Evolutionary conservation across 2,888 invertebrate genomes (phyloP), one percentile per base, ranked within the genome.

Genomic region (Aporophyla nigra): DNA sequence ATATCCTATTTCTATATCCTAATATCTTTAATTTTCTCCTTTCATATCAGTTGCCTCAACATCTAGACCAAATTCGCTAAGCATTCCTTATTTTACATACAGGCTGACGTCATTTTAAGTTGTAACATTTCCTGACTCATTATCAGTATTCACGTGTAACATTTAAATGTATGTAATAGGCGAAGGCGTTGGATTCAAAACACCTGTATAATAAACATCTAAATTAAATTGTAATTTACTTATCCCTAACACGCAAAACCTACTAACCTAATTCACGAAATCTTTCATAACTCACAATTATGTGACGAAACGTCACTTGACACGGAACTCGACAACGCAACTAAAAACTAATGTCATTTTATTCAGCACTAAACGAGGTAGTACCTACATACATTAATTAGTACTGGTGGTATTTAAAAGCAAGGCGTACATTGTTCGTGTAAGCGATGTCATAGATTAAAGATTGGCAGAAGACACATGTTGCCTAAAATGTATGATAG

Each of bases 371-470:
- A 73, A 78, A 68, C 27, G 61, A 70, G 33, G 33, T 24, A 67
- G 74, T 78, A 59, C 51, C 7, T 40, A 33, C 33, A 33, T 16
- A 74, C 49, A 75, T 81, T 73, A 74, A 81, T 83, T 77, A 74
- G 61, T 69, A 66, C n/a, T 67, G 33, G 67, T 63, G 71, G 78
- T 79, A 78, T 86, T 85, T 76, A 72, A 74, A 79, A 74, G 78
- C 61, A 63, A 79, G 71, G 56, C 68, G 73, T 71, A 73, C 73
- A 82, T 79, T 81, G 82, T 86, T 88, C 86, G 76, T 80, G 81
- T 87, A 85, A 85, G 83, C 76, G 78, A 66, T 67, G 14, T 14
- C 85, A 81, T 14, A 70, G 81, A 81, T 46, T 40, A 67, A 33
- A 0, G 2, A 0, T n/a, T 49, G 14, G 2, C 21, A 83, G 69